A percentile compares a stretch with the other conserved stretches of the same genome.
Evolutionary conservation across 2,113 vertebrate genomes (phyloP).

Genomic region (Muntiacus muntjak): DNA sequence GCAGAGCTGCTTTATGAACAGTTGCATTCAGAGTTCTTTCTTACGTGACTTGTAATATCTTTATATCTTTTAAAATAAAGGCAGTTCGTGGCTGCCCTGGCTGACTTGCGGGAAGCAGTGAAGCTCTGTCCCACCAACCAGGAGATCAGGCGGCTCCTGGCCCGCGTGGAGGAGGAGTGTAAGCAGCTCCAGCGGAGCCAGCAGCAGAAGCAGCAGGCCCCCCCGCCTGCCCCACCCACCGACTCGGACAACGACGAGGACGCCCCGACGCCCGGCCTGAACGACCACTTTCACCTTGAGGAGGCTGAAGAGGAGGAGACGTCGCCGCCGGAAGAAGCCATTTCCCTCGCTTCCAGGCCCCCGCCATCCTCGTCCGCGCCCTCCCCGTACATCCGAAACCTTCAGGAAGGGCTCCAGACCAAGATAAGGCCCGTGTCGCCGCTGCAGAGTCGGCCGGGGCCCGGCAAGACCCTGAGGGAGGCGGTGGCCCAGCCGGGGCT

Average conservation of each 20-base stretch:
- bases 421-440: constrained; percentile 82
- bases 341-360: constrained; percentile 73
- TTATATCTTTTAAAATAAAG: constrained; percentile 67
- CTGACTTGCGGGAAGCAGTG: constrained; percentile 91
- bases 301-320: constrained; percentile 79
- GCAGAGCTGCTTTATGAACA: background rate
- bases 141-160: constrained; percentile 91
- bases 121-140: constrained; percentile 94
- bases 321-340: constrained; percentile 58
- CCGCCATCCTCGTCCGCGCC: constrained; percentile 73
- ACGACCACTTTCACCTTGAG: constrained; percentile 71
- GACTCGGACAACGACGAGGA: constrained; percentile 90
- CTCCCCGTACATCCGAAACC: constrained; percentile 79
- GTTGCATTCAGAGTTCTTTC: background rate
- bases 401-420: constrained; percentile 81
- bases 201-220: constrained; percentile 82
- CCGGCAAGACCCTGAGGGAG: constrained; percentile 80
- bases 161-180: constrained; percentile 95
- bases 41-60: background rate
- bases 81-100: constrained; percentile 91
- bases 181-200: constrained; percentile 92
- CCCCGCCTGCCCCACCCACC: constrained; percentile 68
- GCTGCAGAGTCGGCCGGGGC: constrained; percentile 81
- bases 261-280: constrained; percentile 58
- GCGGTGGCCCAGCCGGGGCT: constrained; percentile 84